Base-by-base conservation (phyloP, 2,888 invertebrate genomes). In the Dioctria linearis region DNA sequence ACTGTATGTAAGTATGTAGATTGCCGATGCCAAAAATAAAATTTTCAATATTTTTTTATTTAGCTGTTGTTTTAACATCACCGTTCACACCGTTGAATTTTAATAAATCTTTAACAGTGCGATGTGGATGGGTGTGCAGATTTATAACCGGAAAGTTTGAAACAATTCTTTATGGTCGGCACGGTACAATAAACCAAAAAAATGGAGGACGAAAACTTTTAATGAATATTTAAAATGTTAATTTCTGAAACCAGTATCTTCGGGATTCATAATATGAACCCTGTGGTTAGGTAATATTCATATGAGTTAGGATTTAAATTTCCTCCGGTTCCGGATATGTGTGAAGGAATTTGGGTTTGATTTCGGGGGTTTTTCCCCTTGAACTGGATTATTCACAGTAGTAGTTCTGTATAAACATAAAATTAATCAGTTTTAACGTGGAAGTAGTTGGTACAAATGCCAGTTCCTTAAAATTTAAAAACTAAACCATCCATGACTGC, bases 261-360 rank as follows among this genome's bases (percentile, higher is more conserved):
- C 40, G 4, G 65, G 13, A 49, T 25, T 2, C 25, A 25, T 25
- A 25, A 25, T 25, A 25, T 9, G 65, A 65, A 3, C 42, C 13
- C 37, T 25, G 25, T 25, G 25, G 25, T 25, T 25, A 25, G 25
- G 25, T 25, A 25, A 25, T 25, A 25, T 25, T 25, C 25, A 25
- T 25, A 25, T 25, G 25, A 25, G 25, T 25, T 25, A 25, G 25
- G 25, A 25, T 25, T 42, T 42, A 65, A 42, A 65, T 40, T 65
- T 65, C 3, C 65, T 65, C 65, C 65, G 65, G 65, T 65, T 65
- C 65, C 65, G 65, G 65, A 40, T 42, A 65, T 65, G 42, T 65
- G 42, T 42, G 40, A 65, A 65, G 42, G 42, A 8, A 40, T 65
- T 13, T 65, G 65, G 40, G 65, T 42, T 42, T 65, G 65, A 40